Evolutionary conservation across 2,797 vertebrate species (phyloP).

Genomic region (Scyliorhinus canicula): DNA sequence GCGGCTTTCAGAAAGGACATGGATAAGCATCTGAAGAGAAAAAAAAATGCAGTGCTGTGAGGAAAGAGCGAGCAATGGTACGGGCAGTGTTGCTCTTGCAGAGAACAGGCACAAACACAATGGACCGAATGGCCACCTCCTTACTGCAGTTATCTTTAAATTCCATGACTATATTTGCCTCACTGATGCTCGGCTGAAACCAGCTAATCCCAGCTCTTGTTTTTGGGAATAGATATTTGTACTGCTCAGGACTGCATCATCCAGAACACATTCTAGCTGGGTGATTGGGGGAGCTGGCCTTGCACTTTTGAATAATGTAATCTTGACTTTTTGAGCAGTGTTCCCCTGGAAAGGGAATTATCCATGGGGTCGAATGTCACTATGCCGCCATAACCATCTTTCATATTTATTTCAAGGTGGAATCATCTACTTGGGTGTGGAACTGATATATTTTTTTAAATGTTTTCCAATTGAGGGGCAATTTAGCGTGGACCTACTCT

Average conservation of each 20-base stretch:
- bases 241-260: neutral
- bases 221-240: neutral
- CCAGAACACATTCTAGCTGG: neutral
- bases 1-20: neutral
- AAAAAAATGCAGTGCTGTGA: neutral
- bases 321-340: neutral
- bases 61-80: neutral
- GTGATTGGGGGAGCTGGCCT: neutral
- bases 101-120: neutral
- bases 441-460: no score
- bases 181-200: neutral
- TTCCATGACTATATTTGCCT: neutral
- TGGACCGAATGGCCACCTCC: neutral
- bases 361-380: neutral
- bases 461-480: no score
- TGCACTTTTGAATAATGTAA: neutral
- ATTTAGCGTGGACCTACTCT: no score
- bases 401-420: neutral
- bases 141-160: neutral
- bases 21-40: neutral
- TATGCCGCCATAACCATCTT: neutral
- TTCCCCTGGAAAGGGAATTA: neutral
- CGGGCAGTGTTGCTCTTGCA: neutral
- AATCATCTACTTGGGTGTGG: neutral
- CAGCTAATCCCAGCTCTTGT: neutral